A percentile compares a stretch with the other conserved stretches of the same genome.
These are phyloP conservation scores for Tubulanus polymorphus DNA, from an alignment of 2,888 invertebrate genomes.

Conservation along the genomic window DNA sequence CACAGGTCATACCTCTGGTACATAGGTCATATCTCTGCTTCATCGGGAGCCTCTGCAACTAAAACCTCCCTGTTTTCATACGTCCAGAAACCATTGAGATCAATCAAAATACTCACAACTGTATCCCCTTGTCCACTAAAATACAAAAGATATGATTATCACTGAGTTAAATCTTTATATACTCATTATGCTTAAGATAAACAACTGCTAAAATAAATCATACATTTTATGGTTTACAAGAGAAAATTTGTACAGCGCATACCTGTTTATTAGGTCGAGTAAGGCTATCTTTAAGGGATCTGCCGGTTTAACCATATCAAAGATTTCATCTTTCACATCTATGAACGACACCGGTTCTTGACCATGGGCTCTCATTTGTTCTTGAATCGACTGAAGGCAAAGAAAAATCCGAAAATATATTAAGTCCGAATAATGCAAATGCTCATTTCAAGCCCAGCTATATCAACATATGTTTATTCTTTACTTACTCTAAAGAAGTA, in stretches of 20 bases:
- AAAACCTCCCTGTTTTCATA: conserved; percentile 83
- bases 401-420: too few species aligned
- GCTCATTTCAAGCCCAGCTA: too few species aligned
- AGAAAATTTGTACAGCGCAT: conserved; percentile 27
- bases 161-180: too few species aligned
- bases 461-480: not conserved
- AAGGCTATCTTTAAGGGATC: conserved; percentile 80
- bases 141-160: too few species aligned
- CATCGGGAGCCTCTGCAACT: conserved; percentile 44
- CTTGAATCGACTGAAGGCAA: conserved; percentile 73
- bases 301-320: conserved; percentile 92
- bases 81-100: conserved; percentile 94
- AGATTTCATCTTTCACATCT: conserved; percentile 95
- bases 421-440: too few species aligned
- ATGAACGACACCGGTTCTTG: conserved; percentile 88
- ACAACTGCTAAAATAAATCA: too few species aligned
- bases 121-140: conserved; percentile 88
- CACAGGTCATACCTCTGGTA: too few species aligned
- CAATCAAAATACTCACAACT: conserved; percentile 87
- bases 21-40: conserved; percentile 40
- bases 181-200: too few species aligned
- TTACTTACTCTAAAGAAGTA: conserved; percentile 77
- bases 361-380: conserved; percentile 80
- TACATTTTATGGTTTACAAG: too few species aligned
- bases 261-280: conserved; percentile 76